phyloP scores from a whole-genome alignment of 2,797 vertebrate genomes.

The Vireo griseus region DNA sequence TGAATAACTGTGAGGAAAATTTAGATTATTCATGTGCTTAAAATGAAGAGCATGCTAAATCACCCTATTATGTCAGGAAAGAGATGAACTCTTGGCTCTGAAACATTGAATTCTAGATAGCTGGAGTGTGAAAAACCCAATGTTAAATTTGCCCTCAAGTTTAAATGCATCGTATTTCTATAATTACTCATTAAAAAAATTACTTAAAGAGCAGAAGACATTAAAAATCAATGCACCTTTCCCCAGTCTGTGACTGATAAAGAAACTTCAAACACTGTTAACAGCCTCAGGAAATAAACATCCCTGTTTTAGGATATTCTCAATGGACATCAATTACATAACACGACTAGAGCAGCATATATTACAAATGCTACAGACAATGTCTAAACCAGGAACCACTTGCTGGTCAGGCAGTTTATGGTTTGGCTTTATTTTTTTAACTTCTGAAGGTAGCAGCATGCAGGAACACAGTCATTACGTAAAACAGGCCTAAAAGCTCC shows the following conservation, averaged over 20 bases:
- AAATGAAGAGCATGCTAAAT: background rate
- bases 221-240: constrained; percentile 35
- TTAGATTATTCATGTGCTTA: background rate
- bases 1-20: background rate
- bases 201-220: background rate
- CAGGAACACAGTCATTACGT: background rate
- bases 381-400: background rate
- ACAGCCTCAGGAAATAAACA: constrained; percentile 24
- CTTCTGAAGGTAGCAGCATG: background rate
- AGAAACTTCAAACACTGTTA: constrained; percentile 7
- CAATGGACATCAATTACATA: constrained; percentile 1
- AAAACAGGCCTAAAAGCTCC: background rate
- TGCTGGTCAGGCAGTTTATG: background rate
- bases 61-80: background rate
- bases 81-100: background rate
- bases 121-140: background rate
- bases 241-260: background rate
- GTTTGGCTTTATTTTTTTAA: background rate
- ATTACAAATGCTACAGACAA: background rate
- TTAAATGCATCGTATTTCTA: background rate
- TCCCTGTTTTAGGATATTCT: background rate
- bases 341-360: background rate
- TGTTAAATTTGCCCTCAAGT: background rate
- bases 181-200: background rate
- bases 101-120: background rate